Evolutionary conservation across 2,113 vertebrate species (phyloP).

Genomic region (Tamias sibiricus): DNA sequence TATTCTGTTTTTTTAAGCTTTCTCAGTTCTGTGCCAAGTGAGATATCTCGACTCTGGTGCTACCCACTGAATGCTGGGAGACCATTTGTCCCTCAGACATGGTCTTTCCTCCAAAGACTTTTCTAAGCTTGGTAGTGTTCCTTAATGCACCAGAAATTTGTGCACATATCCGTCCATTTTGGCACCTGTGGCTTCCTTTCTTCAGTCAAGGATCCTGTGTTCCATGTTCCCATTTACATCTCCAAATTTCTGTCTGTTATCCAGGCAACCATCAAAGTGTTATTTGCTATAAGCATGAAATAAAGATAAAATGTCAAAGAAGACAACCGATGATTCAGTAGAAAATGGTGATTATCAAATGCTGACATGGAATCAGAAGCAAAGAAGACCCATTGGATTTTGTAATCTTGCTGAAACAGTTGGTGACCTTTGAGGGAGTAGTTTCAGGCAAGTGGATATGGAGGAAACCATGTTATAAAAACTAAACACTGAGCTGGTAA

Average conservation of each 20-base stretch:
- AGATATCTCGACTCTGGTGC: neutral
- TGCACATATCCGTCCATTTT: neutral
- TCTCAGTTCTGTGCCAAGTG: neutral
- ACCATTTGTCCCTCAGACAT: fast-evolving
- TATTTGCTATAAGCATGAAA: neutral
- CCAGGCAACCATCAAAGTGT: too few species aligned
- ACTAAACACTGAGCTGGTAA: neutral
- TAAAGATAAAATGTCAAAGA: neutral
- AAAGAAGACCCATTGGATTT: neutral
- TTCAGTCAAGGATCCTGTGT: neutral
- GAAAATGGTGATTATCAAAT: neutral
- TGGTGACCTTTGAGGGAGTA: slow-evolving; percentile 48
- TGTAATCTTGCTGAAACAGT: slow-evolving; percentile 14
- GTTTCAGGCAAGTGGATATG: neutral
- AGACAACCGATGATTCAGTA: neutral
- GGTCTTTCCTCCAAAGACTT: neutral
- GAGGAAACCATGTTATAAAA: neutral
- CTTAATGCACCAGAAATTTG: neutral
- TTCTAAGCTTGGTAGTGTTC: too few species aligned
- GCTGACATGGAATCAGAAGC: neutral
- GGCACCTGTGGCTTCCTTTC: neutral
- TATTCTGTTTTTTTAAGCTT: neutral
- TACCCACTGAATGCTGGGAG: neutral
- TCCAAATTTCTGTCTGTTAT: neutral
- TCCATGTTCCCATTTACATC: neutral